A percentile compares a stretch with the other conserved stretches of the same genome.
Evolutionary conservation across 2,797 vertebrate species (phyloP).

Genomic region (Malacoraja senta): DNA sequence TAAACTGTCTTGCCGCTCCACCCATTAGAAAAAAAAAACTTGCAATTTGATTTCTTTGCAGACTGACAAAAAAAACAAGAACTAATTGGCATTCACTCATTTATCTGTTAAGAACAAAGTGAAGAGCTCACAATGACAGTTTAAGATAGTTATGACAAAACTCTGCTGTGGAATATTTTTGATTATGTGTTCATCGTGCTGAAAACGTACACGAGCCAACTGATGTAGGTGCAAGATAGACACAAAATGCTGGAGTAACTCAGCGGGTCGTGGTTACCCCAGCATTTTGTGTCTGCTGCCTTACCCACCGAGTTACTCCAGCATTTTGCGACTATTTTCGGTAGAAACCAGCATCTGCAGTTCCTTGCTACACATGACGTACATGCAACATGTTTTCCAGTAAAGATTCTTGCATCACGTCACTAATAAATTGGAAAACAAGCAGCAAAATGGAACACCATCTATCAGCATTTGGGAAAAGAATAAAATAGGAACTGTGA

Average conservation of each 20-base stretch:
- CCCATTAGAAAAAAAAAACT: neutral
- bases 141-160: neutral
- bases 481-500: neutral
- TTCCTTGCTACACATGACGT: neutral
- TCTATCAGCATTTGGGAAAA: neutral
- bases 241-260: no score
- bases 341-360: no score
- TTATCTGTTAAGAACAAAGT: neutral
- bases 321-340: no score
- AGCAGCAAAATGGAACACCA: neutral
- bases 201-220: neutral
- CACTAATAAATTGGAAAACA: neutral
- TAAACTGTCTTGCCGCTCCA: neutral
- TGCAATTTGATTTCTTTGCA: neutral
- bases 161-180: neutral
- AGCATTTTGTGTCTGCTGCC: no score
- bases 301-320: no score
- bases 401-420: neutral
- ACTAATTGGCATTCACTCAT: neutral
- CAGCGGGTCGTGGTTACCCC: no score
- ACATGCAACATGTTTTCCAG: neutral
- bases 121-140: neutral
- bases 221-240: neutral
- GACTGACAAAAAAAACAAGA: neutral
- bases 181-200: neutral